Evolutionary conservation across 1,140 invertebrate species (phyloP), one percentile per base, ranked within the genome.

Genomic region (Leptinotarsa undecemlineata): DNA sequence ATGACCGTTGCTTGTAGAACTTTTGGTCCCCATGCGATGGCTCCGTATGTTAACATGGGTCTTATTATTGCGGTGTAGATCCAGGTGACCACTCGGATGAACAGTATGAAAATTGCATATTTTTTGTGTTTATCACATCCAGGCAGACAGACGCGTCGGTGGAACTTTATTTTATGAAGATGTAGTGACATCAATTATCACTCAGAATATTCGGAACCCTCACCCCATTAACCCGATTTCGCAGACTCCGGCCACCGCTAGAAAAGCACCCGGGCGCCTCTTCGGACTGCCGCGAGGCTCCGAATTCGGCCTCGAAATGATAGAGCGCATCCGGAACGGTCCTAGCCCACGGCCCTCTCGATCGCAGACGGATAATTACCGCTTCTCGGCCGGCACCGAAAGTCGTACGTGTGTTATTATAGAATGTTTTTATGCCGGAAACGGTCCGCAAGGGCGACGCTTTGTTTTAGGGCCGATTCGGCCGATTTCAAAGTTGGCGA

Each of bases 361-460:
- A 79, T 78, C 77, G 75, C 81, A 82, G 79, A 79, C 81, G 75
- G 77, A 78, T 82, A 82, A 82, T 82, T 82, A 82, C 78, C 80
- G 80, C 79, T 81, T 79, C 74, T 69, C 73, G 73, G 73, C 68
- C 77, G 76, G 79, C 75, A 77, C 74, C 33, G 33, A 42, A 11
- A 74, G 26, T 76, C 80, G 77, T 74, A 77, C 74, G 72, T 76
- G 63, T 81, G 76, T 80, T 80, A 80, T 80, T 81, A 81, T 77
- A 80, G 33, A 42, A 42, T 42, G 80, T 80, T 81, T 81, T 81
- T 81, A 80, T 80, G 80, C 80, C 80, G 80, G 80, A 81, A 81
- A 81, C 79, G 76, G 69, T 42, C 33, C 33, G 33, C 33, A 42
- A 42, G 33, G 33, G 33, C 33, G 33, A 42, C 33, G 77, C 70